Evolutionary conservation across 2,888 invertebrate genomes (phyloP).

Genomic region (Rhamnusium bicolor): DNA sequence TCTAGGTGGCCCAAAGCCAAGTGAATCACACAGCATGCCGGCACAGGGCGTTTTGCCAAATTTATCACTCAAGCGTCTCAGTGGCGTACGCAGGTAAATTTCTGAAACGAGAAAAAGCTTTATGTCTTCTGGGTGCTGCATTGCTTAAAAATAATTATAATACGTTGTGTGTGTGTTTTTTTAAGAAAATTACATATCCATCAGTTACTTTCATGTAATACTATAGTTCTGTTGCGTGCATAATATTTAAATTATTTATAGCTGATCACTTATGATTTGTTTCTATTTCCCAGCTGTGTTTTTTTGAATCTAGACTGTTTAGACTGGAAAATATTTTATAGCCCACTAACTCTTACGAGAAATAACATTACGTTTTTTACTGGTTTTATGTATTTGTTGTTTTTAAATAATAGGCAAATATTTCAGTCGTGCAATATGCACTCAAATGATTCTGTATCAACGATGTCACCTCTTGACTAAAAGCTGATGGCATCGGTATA

Average conservation of each 20-base stretch:
- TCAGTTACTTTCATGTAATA: neutral
- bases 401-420: neutral
- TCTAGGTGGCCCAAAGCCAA: conserved; percentile 62
- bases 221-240: neutral
- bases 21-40: conserved; percentile 63
- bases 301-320: conserved; percentile 25
- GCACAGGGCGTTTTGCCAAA: conserved; percentile 61
- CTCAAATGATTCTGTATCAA: no score
- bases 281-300: conserved; percentile 11
- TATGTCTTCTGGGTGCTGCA: neutral
- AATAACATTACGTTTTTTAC: neutral
- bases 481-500: no score
- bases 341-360: neutral
- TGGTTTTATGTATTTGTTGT: neutral
- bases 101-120: neutral
- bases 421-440: neutral
- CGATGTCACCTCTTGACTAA: no score
- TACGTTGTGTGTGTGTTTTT: neutral
- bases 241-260: neutral
- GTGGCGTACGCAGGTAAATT: conserved; percentile 39
- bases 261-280: neutral
- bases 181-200: neutral
- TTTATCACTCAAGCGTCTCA: conserved; percentile 54
- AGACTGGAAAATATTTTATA: conserved; percentile 11
- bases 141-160: neutral